phyloP scores from a whole-genome alignment of 2,888 invertebrate genomes.

The Corbicula japonica region DNA sequence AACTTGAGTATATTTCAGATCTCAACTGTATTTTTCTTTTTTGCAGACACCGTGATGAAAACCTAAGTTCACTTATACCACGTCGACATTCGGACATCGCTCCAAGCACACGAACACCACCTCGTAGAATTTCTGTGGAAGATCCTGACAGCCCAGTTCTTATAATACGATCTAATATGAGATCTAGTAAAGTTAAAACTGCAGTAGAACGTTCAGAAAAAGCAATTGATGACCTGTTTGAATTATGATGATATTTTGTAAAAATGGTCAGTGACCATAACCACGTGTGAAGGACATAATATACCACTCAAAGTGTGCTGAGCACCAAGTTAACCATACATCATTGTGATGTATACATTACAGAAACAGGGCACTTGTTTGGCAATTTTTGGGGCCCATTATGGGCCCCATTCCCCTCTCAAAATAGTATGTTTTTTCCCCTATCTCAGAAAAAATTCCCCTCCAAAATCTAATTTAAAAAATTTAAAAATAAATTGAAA shows the following conservation, averaged over 20 bases:
- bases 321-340: too few species aligned
- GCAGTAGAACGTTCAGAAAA: constrained; percentile 70
- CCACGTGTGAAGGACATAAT: too few species aligned
- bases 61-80: constrained; percentile 54
- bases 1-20: not conserved
- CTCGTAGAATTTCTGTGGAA: constrained; percentile 61
- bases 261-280: too few species aligned
- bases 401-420: too few species aligned
- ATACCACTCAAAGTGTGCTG: too few species aligned
- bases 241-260: constrained; percentile 69
- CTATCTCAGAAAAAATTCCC: too few species aligned
- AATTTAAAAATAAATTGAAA: too few species aligned
- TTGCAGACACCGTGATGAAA: constrained; percentile 48
- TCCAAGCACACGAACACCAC: constrained; percentile 11
- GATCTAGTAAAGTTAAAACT: constrained; percentile 67
- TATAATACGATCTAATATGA: constrained; percentile 76
- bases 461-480: too few species aligned
- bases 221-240: constrained; percentile 75
- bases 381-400: too few species aligned
- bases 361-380: too few species aligned
- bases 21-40: constrained; percentile 13
- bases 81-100: constrained; percentile 46
- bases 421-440: too few species aligned
- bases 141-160: constrained; percentile 74
- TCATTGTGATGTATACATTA: too few species aligned